Conservation (phyloP, 2,797 vertebrate genomes). For the Sardinella longiceps region DNA sequence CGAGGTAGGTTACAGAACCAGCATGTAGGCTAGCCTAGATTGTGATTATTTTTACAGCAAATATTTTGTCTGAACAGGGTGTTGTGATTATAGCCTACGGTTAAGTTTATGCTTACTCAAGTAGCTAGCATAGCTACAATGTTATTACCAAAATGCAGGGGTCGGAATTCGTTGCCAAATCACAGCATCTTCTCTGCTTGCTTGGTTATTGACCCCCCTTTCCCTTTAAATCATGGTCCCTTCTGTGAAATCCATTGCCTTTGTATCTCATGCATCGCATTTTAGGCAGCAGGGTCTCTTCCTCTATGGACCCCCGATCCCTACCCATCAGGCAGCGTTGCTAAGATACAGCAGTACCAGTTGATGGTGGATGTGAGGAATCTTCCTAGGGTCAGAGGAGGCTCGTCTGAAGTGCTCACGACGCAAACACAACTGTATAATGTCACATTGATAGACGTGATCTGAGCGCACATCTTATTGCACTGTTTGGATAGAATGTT, state of each 20-base stretch:
- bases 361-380: conserved; percentile 41
- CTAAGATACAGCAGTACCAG: conserved; percentile 58
- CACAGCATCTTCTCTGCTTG: neutral
- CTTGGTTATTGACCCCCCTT: neutral
- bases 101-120: too few species aligned
- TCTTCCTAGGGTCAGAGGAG: conserved; percentile 37
- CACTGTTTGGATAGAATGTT: neutral
- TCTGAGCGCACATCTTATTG: neutral
- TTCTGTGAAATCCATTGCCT: conserved; percentile 35
- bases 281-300: conserved; percentile 49
- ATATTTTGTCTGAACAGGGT: neutral
- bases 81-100: neutral
- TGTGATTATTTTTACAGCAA: neutral
- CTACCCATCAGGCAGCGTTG: conserved; percentile 56
- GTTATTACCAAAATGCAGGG: neutral
- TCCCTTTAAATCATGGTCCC: conserved; percentile 30
- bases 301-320: conserved; percentile 47
- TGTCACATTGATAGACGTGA: neutral
- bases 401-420: conserved; percentile 12
- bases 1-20: neutral
- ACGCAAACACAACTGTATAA: neutral
- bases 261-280: conserved; percentile 47
- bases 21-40: neutral
- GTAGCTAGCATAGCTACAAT: neutral
- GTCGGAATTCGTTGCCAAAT: neutral